Base-by-base conservation (phyloP, 2,113 vertebrate species). In the Anguilla rostrata region DNA sequence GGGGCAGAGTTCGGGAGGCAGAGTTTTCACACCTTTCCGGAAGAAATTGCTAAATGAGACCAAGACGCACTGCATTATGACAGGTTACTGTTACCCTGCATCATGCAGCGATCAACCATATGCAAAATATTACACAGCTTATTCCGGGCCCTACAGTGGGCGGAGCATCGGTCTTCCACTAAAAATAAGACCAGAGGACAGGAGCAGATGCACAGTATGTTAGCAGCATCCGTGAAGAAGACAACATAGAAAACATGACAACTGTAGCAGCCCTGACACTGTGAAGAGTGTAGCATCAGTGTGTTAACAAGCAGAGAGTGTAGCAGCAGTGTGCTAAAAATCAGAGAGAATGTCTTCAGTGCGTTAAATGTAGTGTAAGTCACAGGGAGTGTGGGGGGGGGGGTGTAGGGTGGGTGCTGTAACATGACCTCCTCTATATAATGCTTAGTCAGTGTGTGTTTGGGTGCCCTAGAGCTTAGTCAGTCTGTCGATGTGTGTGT, bases 381-480 rank as follows among this genome's bases (percentile, higher is more conserved):
- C 0, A 14, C 56, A 15, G 14, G 56, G 14, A 60, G 12, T 60
- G 18, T 18, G 3, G 18, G 56, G 18, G 3, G 15, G 14, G 3
- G 56, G 15, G 56, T 16, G 12, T 60, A 20, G 14, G 3, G 56
- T 18, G 18, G 71, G 7, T n/a, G 29, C 71, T 75, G n/a, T 75
- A 75, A 75, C n/a, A 34, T 11, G 9, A 75, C 83, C 40, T 63
- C 83, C 22, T 78, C 63, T 78, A 41, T 78, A 41, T 34, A 63
- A 43, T 63, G 66, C 84, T 84, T 46, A 84, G 84, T 84, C 84
- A 84, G 66, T 78, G 84, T 78, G 26, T 78, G 84, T 71, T 71
- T n/a, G 40, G n/a, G 60, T 84, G 84, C 63, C 46, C 14, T 5
- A 18, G 12, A 3, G 41, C 71, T 12, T n/a, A 3, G 26, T 20